Evolutionary conservation across 2,797 vertebrate genomes (phyloP).

Genomic region (Ambastaia sidthimunki): DNA sequence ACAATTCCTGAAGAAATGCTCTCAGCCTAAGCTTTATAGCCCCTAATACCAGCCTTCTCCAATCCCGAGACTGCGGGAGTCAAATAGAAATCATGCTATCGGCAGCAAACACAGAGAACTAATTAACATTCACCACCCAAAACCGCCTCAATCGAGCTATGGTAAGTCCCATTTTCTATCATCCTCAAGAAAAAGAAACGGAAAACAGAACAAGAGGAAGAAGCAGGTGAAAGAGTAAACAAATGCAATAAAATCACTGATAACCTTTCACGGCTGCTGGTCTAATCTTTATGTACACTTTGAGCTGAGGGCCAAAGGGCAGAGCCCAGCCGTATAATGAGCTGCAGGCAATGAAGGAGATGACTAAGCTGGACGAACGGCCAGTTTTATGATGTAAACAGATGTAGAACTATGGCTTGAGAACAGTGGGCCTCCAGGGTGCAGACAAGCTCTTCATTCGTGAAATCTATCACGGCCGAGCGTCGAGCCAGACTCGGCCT

Average conservation of each 20-base stretch:
- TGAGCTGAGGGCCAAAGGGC: conserved; percentile 12
- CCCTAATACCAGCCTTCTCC: conserved; percentile 41
- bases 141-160: conserved; percentile 44
- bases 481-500: conserved; percentile 36
- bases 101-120: conserved; percentile 71
- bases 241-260: conserved; percentile 1
- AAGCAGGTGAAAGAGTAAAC: conserved; percentile 22
- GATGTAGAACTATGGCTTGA: conserved; percentile 47
- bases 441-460: conserved; percentile 43
- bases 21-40: conserved; percentile 44
- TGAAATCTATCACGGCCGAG: conserved; percentile 48
- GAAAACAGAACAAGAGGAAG: neutral
- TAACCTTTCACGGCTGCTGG: conserved; percentile 26
- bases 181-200: neutral
- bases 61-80: conserved; percentile 54
- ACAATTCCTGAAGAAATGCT: conserved; percentile 49
- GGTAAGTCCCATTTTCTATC: conserved; percentile 20
- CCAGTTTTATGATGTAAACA: conserved; percentile 54
- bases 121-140: conserved; percentile 66
- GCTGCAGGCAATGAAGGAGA: conserved; percentile 37
- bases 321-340: conserved; percentile 25
- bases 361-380: conserved; percentile 30
- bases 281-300: conserved; percentile 42
- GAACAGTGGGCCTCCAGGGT: conserved; percentile 36
- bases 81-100: conserved; percentile 61